Percentiles rank a stretch among this genome's conserved stretches.
These are phyloP conservation scores for Ethmia dodecea DNA, from an alignment of 2,888 invertebrate genomes.

Conservation along the genomic window DNA sequence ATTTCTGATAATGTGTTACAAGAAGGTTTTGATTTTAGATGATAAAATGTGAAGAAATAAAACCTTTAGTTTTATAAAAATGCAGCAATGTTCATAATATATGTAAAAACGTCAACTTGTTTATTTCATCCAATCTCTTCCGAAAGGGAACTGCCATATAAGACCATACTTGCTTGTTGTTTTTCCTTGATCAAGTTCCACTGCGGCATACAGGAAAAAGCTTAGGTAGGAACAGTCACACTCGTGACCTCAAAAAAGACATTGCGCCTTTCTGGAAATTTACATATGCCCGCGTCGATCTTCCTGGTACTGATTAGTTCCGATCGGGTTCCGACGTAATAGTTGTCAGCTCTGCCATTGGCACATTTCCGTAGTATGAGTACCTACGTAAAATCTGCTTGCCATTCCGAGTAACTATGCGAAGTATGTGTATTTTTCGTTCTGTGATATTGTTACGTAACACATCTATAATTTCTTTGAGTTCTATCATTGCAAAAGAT, in stretches of 20 bases:
- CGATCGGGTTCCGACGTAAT: no score
- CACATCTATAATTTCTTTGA: no score
- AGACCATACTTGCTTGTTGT: slow-evolving; percentile 1
- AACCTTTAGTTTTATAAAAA: no score
- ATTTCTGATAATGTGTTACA: no score
- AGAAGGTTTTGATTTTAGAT: not conserved
- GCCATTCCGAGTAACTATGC: no score
- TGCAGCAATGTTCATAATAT: not conserved
- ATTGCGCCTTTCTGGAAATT: slow-evolving; percentile 14
- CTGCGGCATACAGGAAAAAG: slow-evolving; percentile 26
- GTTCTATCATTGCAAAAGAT: no score
- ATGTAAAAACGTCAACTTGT: slow-evolving; percentile 1
- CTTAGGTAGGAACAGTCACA: slow-evolving; percentile 16
- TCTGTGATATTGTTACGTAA: no score
- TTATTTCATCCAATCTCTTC: slow-evolving; percentile 5
- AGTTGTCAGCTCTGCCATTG: no score
- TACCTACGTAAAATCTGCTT: no score
- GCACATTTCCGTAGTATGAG: no score
- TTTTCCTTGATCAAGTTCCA: slow-evolving; percentile 22
- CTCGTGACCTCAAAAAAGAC: slow-evolving; percentile 22
- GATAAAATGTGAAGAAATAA: not conserved
- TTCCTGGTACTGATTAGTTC: not conserved
- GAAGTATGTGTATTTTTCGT: no score
- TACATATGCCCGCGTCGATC: not conserved
- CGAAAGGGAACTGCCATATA: slow-evolving; percentile 4